These are phyloP conservation scores for Cololabis saira DNA, from an alignment of 2,113 vertebrate genomes.

Conservation along the genomic window DNA sequence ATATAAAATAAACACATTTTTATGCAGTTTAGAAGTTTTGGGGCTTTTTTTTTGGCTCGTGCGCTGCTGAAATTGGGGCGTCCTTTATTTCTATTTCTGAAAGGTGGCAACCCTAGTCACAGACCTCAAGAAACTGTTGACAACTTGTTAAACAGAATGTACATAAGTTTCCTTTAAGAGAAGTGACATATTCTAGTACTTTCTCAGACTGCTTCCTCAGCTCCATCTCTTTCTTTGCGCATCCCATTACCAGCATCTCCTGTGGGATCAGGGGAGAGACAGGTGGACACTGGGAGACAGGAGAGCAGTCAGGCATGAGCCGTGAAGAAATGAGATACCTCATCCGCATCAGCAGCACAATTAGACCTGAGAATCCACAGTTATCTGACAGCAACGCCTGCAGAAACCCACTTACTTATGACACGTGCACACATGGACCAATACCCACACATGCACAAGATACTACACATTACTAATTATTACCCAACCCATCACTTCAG, in stretches of 20 bases:
- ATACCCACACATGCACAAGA: too few relatives aligned
- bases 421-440: slow-evolving; percentile 10
- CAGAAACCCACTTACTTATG: slow-evolving; percentile 44
- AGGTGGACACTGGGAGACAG: slow-evolving; percentile 77
- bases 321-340: slow-evolving; percentile 75
- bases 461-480: too few relatives aligned
- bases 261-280: slow-evolving; percentile 55
- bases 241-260: slow-evolving; percentile 40
- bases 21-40: too few relatives aligned
- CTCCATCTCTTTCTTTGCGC: slow-evolving; percentile 39
- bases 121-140: too few relatives aligned
- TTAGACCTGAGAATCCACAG: slow-evolving; percentile 62
- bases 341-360: slow-evolving; percentile 48
- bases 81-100: too few relatives aligned
- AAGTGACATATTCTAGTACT: slow-evolving; percentile 44
- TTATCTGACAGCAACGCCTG: slow-evolving; percentile 59
- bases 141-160: too few relatives aligned
- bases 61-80: too few relatives aligned
- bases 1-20: too few relatives aligned
- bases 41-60: too few relatives aligned
- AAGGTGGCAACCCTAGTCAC: too few relatives aligned
- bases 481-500: too few relatives aligned
- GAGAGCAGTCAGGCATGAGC: slow-evolving; percentile 73
- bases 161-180: too few relatives aligned
- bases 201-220: slow-evolving; percentile 44